Base-by-base conservation (phyloP, 2,888 invertebrate species). In the Conchocele bisecta region DNA sequence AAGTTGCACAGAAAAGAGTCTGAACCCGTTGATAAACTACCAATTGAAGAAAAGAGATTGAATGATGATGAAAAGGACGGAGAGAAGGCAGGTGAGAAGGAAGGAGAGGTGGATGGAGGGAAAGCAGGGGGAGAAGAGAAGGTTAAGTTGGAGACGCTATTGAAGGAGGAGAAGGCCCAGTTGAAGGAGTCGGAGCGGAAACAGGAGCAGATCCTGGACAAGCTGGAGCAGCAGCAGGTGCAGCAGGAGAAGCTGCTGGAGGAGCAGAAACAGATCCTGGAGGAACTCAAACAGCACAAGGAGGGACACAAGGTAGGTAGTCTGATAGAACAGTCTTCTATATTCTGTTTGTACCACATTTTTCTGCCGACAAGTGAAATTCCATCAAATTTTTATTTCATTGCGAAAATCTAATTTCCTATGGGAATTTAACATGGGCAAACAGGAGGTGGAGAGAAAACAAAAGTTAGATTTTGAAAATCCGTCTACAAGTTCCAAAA, bases 271-370 rank as follows among this genome's bases (percentile, higher is more conserved):
- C 78, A 88, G 75, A 82, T 90, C 28, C 74, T 90, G 13, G 78
- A 88, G 29, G 86, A 90, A 42, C 75, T 90, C 31, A 86, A 90
- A 74, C 83, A 86, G 28, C 90, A 89, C 56, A 83, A 87, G 59
- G 78, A 83, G 9, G 79, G 84, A 83, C 78, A 83, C 28, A 67
- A 81, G 53, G 81, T 68, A 64, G 53, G 22, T 29, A 33, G 17
- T 4, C 24, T 22, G 4, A 9, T 33, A 3, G 3, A 15, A 13
- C 2, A 17, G 17, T 46, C 20, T 22, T 46, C 46, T 24, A 22
- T n/a, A 13, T n/a, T 22, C 15, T 22, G 1, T 22, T 17, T 20
- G 22, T 3, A 22, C 3, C 24, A 46, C 39, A 3, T 48, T 48
- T 22, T 39, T 37, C 15, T 17, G 41, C 39, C 39, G 41, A 41